A percentile compares a stretch with the other conserved stretches of the same genome.
Conservation (phyloP, 2,113 vertebrate species). For the Pseudopipra pipra region DNA sequence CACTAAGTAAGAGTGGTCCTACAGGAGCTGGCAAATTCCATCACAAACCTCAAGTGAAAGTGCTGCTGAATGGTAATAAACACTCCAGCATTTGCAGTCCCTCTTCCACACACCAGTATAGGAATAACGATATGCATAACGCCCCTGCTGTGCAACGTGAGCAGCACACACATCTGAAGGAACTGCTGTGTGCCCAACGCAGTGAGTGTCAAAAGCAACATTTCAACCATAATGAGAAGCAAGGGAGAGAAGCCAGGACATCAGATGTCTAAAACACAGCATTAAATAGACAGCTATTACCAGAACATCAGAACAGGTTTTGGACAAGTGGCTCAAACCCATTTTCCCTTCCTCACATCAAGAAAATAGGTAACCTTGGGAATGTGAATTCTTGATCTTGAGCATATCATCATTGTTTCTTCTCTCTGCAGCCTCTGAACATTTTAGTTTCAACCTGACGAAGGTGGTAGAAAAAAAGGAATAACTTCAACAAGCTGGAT, state of each 20-base stretch:
- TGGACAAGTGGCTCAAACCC: neutral
- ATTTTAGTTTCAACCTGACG: conserved; percentile 17
- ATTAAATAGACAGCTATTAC: neutral
- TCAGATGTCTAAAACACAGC: neutral
- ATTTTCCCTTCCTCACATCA: neutral
- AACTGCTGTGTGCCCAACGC: neutral
- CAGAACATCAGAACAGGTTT: neutral
- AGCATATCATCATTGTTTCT: neutral
- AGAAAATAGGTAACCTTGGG: neutral
- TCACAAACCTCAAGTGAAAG: neutral
- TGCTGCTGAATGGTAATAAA: conserved; percentile 23
- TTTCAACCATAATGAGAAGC: neutral
- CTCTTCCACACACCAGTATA: neutral
- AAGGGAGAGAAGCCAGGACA: neutral
- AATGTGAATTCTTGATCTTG: neutral
- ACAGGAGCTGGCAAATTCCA: conserved; percentile 23
- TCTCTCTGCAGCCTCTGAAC: conserved; percentile 4
- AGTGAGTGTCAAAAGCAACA: neutral
- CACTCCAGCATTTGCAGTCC: neutral
- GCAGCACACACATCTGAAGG: neutral
- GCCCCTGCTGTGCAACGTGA: neutral
- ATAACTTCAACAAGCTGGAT: conserved; percentile 23
- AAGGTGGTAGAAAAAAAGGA: conserved; percentile 48
- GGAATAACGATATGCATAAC: neutral
- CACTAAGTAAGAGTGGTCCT: conserved; percentile 27